Evolutionary conservation across 2,113 vertebrate genomes (phyloP).

Genomic region (Petromus typicus): DNA sequence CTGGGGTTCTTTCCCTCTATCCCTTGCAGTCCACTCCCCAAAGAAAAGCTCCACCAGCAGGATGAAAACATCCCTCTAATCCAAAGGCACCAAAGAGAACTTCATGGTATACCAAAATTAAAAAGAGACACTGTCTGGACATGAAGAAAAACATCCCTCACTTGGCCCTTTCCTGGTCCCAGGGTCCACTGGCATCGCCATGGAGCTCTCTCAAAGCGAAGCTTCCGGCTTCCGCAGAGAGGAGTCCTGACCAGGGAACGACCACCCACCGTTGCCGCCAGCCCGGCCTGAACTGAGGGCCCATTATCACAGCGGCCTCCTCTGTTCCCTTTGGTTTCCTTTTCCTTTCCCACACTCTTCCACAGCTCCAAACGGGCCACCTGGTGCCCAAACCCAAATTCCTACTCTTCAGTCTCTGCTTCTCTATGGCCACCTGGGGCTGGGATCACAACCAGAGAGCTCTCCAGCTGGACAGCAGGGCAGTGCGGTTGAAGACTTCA

Average conservation of each 20-base stretch:
- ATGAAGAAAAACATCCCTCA: constrained; percentile 14
- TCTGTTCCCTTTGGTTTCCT: constrained; percentile 75
- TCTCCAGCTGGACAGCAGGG: constrained; percentile 19
- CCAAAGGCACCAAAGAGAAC: constrained; percentile 54
- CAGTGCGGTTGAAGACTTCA: neutral
- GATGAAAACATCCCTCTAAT: constrained; percentile 58
- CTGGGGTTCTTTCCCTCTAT: neutral
- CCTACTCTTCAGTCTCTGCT: constrained; percentile 27
- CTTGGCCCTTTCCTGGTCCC: constrained; percentile 33
- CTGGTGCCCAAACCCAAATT: constrained; percentile 64
- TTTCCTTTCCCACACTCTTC: constrained; percentile 74
- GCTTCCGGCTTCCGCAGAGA: constrained; percentile 16
- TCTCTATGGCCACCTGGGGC: constrained; percentile 24
- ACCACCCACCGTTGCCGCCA: constrained; percentile 56
- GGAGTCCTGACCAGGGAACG: neutral
- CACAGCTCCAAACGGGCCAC: constrained; percentile 59
- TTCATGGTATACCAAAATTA: constrained; percentile 13
- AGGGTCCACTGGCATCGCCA: constrained; percentile 17
- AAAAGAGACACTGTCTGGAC: constrained; percentile 72
- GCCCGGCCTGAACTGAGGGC: constrained; percentile 64
- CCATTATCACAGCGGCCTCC: constrained; percentile 59
- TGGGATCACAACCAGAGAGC: neutral
- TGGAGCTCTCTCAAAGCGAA: neutral
- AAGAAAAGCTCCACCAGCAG: neutral
- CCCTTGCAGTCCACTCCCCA: neutral